Base-by-base conservation (phyloP, 2,113 vertebrate genomes). In the Cercopithecus mona region DNA sequence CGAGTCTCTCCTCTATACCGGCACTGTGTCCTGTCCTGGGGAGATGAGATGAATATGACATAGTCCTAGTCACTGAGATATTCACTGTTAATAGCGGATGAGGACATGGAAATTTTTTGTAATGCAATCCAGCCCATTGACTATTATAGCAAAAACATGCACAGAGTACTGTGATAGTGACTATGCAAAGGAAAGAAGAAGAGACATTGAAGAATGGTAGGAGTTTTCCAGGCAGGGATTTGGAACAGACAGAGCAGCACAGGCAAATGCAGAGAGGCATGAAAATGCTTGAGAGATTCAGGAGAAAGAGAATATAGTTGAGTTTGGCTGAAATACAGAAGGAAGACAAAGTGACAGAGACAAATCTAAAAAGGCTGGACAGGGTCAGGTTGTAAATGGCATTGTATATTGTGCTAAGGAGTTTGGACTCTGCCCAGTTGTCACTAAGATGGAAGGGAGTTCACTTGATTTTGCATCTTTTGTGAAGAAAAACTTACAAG, bases 71-170 rank as follows among this genome's bases (percentile, higher is more conserved):
- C 11, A n/a, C 50, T 59, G 55, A 30, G 35, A 2, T 32, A 61
- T 5, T 50, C 40, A 40, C 52, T 45, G 6, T 38, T 25, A 23
- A 45, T 20, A 61, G 76, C 13, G 32, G 57, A 16, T 55, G 27
- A 35, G 27, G 25, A 48, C 35, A 1, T 8, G 30, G 48, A 57
- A 22, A 13, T 20, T 14, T 64, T 64, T 64, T 64, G 14, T 0
- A 6, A 25, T 1, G n/a, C 45, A 35, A 18, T 4, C 12, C 9
- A 6, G 6, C 0, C 0, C 18, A 8, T 9, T 78, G 2, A 27
- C 84, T 64, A 9, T 40, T 11, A 17, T 0, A 45, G 30, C 8
- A 86, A 11, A 27, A 10, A 80, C 55, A 35, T 55, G 6, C 17
- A 11, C 22, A 27, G 7, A 75, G 73, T 22, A 30, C 10, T 10